These are phyloP conservation scores for Trichosurus vulpecula DNA, from an alignment of 2,797 vertebrate genomes.

Conservation along the genomic window DNA sequence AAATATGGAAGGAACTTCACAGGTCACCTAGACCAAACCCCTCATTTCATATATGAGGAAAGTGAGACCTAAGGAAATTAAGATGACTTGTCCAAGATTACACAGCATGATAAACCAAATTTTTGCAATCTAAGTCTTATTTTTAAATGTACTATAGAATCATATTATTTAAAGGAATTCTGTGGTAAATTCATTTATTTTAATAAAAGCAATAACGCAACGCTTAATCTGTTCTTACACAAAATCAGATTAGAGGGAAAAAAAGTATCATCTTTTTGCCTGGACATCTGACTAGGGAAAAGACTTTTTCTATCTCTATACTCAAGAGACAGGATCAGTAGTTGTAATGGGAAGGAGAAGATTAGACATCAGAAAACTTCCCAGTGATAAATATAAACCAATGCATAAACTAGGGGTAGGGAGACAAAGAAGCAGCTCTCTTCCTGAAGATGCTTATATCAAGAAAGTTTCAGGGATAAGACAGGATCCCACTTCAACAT, in stretches of 20 bases:
- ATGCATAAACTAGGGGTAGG: constrained; percentile 25
- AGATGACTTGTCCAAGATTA: not conserved
- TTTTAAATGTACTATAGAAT: not conserved
- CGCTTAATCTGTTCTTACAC: not conserved
- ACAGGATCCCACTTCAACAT: constrained; percentile 84
- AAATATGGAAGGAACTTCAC: not conserved
- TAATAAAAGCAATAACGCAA: not conserved
- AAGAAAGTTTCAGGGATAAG: not conserved
- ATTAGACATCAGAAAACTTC: constrained; percentile 39
- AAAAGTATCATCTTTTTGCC: constrained; percentile 18
- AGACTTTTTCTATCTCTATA: constrained; percentile 11
- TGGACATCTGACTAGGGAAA: constrained; percentile 30
- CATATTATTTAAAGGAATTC: not conserved
- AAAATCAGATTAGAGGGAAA: not conserved
- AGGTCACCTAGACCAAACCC: not conserved
- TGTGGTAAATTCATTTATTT: not conserved
- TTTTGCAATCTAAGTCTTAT: not conserved
- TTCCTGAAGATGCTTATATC: not conserved
- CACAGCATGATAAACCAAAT: not conserved
- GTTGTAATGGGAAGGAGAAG: not conserved
- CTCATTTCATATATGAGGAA: not conserved
- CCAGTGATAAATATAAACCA: not conserved
- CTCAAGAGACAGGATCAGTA: constrained; percentile 21
- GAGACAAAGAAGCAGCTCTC: constrained; percentile 25
- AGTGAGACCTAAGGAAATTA: not conserved